phyloP scores from a whole-genome alignment of 92 coral and sea anemone species.

The Bergia puertoricense region DNA sequence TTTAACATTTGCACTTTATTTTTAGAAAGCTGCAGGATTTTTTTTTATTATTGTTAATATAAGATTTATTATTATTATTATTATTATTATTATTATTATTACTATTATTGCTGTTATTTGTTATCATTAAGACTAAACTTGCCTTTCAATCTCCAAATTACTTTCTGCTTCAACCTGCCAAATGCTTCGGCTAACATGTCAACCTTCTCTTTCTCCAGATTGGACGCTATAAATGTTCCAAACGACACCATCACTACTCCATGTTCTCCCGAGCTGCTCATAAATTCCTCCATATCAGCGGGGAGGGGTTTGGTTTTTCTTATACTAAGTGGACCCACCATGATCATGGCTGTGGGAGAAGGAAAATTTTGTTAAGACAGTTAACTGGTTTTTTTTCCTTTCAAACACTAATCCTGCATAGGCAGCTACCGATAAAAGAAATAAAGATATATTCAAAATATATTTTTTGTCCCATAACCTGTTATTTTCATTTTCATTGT shows the following conservation, averaged over 20 bases:
- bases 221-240: slow-evolving; percentile 8
- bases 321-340: slow-evolving; percentile 30
- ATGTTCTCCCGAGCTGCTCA: slow-evolving; percentile 18
- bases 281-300: slow-evolving; percentile 34
- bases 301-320: slow-evolving; percentile 18
- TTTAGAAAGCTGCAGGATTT: too few species aligned
- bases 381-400: background rate
- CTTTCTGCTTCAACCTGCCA: slow-evolving; percentile 42
- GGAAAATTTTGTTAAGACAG: background rate
- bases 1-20: too few species aligned
- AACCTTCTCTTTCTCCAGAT: background rate
- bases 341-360: slow-evolving; percentile 19
- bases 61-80: too few species aligned
- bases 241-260: slow-evolving; percentile 40
- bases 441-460: too few species aligned
- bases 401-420: too few species aligned
- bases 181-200: slow-evolving; percentile 31
- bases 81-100: too few species aligned
- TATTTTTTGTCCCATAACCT: too few species aligned
- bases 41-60: too few species aligned
- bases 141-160: slow-evolving; percentile 47
- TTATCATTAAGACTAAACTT: background rate
- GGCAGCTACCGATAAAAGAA: too few species aligned
- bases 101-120: background rate
- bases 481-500: too few species aligned